A percentile compares a stretch with the other conserved stretches of the same genome.
Evolutionary conservation across 2,888 invertebrate species (phyloP).

Genomic region (Archips xylosteana): DNA sequence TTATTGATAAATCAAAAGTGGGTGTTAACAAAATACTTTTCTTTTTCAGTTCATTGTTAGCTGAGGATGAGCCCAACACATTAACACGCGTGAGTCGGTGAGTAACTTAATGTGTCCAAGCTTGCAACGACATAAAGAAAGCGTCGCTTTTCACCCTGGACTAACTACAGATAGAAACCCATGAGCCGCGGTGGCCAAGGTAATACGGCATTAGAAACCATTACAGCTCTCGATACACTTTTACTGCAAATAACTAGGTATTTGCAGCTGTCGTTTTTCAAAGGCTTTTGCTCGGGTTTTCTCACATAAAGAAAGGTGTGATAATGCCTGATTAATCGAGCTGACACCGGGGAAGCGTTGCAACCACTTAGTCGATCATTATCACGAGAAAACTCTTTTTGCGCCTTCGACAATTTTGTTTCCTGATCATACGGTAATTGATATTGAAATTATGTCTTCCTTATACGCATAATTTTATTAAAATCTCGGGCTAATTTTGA

Average conservation of each 20-base stretch:
- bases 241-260: conserved; percentile 5
- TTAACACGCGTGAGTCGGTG: conserved; percentile 21
- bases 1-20: background rate
- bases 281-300: conserved; percentile 21
- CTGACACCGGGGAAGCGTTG: conserved; percentile 19
- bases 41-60: conserved; percentile 34
- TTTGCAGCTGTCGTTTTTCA: conserved; percentile 6
- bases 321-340: conserved; percentile 15
- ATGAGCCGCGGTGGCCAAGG: conserved; percentile 11
- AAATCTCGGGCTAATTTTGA: background rate
- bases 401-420: background rate
- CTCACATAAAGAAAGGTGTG: conserved; percentile 34
- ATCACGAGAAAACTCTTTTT: conserved; percentile 25
- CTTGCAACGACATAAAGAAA: background rate
- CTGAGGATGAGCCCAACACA: conserved; percentile 31
- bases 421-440: background rate
- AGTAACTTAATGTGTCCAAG: conserved; percentile 8
- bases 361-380: conserved; percentile 8
- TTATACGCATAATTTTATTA: too few relatives aligned
- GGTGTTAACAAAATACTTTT: conserved; percentile 2
- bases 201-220: conserved; percentile 17
- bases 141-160: conserved; percentile 6
- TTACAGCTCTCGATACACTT: conserved; percentile 9
- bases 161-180: conserved; percentile 10
- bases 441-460: background rate